These are phyloP conservation scores for Idaea aversata DNA, from an alignment of 2,888 invertebrate genomes.

Conservation along the genomic window DNA sequence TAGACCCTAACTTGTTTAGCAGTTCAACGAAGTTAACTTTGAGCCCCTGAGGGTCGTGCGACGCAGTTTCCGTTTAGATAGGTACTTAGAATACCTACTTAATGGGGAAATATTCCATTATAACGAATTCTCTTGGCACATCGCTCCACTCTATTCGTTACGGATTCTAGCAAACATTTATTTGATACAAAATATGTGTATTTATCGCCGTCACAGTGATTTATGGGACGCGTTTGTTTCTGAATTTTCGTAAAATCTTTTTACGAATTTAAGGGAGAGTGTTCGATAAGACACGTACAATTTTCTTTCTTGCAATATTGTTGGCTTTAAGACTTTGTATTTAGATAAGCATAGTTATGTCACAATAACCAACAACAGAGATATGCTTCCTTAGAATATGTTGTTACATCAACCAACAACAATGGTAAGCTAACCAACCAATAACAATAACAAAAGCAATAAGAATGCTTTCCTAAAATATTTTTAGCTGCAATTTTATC, in stretches of 20 bases:
- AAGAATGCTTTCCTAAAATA: background rate
- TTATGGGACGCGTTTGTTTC: background rate
- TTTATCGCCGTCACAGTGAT: background rate
- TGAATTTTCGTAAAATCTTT: background rate
- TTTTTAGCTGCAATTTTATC: background rate
- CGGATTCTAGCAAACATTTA: background rate
- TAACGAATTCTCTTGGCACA: background rate
- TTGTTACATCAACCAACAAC: background rate
- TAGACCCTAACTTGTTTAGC: constrained; percentile 8
- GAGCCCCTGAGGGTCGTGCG: background rate
- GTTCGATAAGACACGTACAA: background rate
- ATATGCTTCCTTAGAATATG: background rate
- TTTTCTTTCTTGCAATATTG: background rate
- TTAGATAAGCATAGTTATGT: background rate
- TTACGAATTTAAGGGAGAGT: background rate
- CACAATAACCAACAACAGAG: background rate
- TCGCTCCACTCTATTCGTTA: background rate
- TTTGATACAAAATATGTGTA: too few species aligned
- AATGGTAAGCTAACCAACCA: background rate
- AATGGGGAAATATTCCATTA: background rate
- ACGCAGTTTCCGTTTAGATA: background rate
- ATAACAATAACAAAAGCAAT: too few species aligned
- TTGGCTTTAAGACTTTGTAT: background rate
- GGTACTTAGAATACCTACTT: background rate
- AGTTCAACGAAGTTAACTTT: constrained; percentile 5